Conservation (phyloP, 2,797 vertebrate species). For the Mus caroli region DNA sequence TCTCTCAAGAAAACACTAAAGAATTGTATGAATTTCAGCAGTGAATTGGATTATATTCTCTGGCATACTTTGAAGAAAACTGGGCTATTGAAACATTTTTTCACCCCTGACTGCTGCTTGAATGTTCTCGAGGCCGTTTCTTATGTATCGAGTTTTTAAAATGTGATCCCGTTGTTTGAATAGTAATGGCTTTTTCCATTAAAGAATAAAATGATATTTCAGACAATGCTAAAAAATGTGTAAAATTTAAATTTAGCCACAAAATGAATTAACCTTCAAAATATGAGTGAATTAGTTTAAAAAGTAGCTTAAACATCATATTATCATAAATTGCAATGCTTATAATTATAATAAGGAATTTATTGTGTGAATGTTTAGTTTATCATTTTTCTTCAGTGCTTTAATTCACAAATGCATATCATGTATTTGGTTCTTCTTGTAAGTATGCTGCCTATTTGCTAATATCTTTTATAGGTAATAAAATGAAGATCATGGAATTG, state of each 20-base stretch:
- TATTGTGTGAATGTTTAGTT: background rate
- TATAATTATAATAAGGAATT: background rate
- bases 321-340: background rate
- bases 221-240: slow-evolving; percentile 86
- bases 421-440: background rate
- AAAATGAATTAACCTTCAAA: background rate
- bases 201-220: slow-evolving; percentile 92
- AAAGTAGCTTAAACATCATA: background rate
- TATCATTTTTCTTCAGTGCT: background rate
- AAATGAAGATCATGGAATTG: background rate
- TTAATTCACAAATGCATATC: background rate
- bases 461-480: background rate
- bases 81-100: slow-evolving; percentile 82
- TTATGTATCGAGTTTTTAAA: slow-evolving; percentile 86
- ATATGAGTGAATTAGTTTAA: background rate
- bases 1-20: slow-evolving; percentile 89
- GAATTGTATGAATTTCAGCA: slow-evolving; percentile 92
- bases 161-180: slow-evolving; percentile 85
- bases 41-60: slow-evolving; percentile 89
- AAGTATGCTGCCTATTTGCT: background rate
- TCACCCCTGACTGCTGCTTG: slow-evolving; percentile 82
- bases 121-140: slow-evolving; percentile 87
- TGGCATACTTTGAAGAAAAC: slow-evolving; percentile 85
- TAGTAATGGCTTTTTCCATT: slow-evolving; percentile 88
- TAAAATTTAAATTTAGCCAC: slow-evolving; percentile 32